Conservation (phyloP, 2,888 invertebrate genomes). For the Scaptodrosophila latifasciaeformis region DNA sequence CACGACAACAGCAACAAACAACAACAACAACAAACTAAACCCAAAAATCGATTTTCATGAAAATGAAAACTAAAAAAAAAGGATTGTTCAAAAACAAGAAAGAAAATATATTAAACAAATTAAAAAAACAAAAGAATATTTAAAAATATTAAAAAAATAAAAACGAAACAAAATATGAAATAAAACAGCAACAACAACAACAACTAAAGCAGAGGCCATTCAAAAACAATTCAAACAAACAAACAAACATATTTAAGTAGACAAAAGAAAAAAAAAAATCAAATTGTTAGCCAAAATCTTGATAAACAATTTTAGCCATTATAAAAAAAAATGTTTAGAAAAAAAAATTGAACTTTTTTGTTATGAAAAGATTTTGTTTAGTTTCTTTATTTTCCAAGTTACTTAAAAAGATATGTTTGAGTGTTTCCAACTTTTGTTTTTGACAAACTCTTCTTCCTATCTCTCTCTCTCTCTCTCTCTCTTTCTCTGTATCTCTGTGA, state of each 20-base stretch:
- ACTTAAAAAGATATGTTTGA: constrained; percentile 6
- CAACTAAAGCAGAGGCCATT: background rate
- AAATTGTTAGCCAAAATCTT: constrained; percentile 1
- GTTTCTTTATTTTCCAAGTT: no score
- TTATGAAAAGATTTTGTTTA: background rate
- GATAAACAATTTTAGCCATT: constrained; percentile 27
- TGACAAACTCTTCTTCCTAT: no score
- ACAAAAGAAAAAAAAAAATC: constrained; percentile 2
- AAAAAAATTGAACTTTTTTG: constrained; percentile 4
- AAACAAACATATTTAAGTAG: background rate
- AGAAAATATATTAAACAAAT: constrained; percentile 28
- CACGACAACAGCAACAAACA: constrained; percentile 16
- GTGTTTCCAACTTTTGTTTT: constrained; percentile 8
- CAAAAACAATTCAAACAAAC: background rate
- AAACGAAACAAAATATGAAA: constrained; percentile 4
- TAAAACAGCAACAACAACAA: background rate
- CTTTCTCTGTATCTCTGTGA: no score
- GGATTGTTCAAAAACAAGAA: constrained; percentile 35
- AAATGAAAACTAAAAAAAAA: constrained; percentile 72
- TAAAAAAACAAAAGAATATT: constrained; percentile 20
- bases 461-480: no score
- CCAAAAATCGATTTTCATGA: no score
- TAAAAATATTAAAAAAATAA: constrained; percentile 18
- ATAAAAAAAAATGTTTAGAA: constrained; percentile 18
- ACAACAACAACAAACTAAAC: constrained; percentile 16